These are phyloP conservation scores for Sebastolobus alascanus DNA, from an alignment of 2,797 vertebrate genomes.

Conservation along the genomic window DNA sequence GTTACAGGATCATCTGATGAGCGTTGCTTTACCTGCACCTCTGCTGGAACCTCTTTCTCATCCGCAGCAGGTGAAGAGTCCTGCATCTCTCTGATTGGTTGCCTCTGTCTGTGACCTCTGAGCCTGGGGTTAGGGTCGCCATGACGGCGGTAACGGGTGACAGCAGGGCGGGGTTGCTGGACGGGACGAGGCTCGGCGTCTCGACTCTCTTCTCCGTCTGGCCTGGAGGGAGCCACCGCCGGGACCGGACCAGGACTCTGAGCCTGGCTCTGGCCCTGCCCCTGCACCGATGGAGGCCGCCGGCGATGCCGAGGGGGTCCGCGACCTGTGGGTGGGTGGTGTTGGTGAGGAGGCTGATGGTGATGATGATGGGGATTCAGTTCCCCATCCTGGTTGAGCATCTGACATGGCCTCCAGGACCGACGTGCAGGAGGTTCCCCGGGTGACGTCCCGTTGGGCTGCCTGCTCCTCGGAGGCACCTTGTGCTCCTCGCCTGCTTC, in stretches of 20 bases:
- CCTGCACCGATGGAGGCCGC: constrained; percentile 51
- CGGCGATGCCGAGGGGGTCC: constrained; percentile 69
- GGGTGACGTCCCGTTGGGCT: constrained; percentile 50
- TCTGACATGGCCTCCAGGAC: constrained; percentile 86
- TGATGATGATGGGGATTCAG: constrained; percentile 68
- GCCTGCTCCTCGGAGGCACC: constrained; percentile 50
- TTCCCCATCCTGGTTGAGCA: constrained; percentile 81
- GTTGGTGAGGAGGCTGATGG: constrained; percentile 46
- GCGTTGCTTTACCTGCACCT: constrained; percentile 28
- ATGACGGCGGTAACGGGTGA: constrained; percentile 78
- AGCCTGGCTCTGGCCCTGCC: constrained; percentile 54
- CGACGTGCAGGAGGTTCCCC: constrained; percentile 70
- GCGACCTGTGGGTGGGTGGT: constrained; percentile 47
- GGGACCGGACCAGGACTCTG: constrained; percentile 38
- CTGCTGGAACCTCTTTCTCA: constrained; percentile 21
- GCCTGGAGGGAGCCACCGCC: not conserved
- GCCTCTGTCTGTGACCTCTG: constrained; percentile 65
- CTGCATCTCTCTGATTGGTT: constrained; percentile 49
- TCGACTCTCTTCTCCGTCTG: not conserved
- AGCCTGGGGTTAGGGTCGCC: constrained; percentile 79
- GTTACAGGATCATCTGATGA: constrained; percentile 14
- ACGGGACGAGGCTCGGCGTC: constrained; percentile 43
- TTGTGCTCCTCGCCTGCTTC: constrained; percentile 63
- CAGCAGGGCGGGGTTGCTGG: constrained; percentile 70
- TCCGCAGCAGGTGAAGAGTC: constrained; percentile 30